Evolutionary conservation across 2,888 invertebrate genomes (phyloP).

Genomic region (Zhuqinia jingwanae): DNA sequence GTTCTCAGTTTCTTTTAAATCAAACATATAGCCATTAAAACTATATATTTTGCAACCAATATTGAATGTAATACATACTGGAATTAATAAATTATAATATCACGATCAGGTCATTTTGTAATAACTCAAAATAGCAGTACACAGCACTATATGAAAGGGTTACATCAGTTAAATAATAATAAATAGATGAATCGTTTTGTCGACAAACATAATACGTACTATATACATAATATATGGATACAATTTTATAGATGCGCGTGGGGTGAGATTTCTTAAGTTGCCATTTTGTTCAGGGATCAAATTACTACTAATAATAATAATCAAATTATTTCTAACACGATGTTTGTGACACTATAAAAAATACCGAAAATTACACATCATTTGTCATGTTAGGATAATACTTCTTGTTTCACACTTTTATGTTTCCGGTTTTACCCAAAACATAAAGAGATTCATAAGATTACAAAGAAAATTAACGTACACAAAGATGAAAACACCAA

Average conservation of each 20-base stretch:
- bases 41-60: not conserved
- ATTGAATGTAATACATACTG: not conserved
- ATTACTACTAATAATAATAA: not conserved
- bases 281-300: not conserved
- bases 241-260: not conserved
- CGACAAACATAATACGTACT: too few species aligned
- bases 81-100: too few species aligned
- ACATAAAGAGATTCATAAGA: not conserved
- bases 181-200: too few species aligned
- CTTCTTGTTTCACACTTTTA: conserved; percentile 22
- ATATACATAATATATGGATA: too few species aligned
- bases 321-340: not conserved
- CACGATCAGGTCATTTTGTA: conserved; percentile 4
- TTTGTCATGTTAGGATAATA: conserved; percentile 56
- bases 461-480: too few species aligned
- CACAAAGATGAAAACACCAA: too few species aligned
- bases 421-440: too few species aligned
- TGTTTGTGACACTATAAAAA: conserved; percentile 1
- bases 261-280: not conserved
- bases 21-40: not conserved
- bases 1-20: not conserved
- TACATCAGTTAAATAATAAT: too few species aligned
- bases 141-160: too few species aligned
- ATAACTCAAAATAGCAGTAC: too few species aligned
- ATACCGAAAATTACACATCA: conserved; percentile 4